These are phyloP conservation scores for Danaus chrysippus DNA, from an alignment of 2,888 invertebrate species.

Conservation along the genomic window DNA sequence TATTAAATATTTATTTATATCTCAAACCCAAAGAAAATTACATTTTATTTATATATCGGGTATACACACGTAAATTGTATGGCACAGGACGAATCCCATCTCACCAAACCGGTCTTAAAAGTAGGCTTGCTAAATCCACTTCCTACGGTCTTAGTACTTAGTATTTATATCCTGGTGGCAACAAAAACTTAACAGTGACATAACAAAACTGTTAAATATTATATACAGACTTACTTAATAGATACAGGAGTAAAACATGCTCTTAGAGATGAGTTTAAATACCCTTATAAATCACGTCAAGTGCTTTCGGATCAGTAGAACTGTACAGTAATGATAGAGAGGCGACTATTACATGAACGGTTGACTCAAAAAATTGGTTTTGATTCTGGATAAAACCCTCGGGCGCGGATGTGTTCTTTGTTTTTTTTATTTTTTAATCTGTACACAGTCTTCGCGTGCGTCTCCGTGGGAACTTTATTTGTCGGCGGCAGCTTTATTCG, in stretches of 20 bases:
- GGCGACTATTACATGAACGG: conserved; percentile 64
- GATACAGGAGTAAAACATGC: conserved; percentile 43
- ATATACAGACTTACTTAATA: conserved; percentile 33
- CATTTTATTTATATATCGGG: neutral
- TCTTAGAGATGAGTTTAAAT: conserved; percentile 41
- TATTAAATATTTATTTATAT: neutral
- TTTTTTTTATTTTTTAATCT: conserved; percentile 29
- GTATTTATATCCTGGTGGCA: conserved; percentile 25
- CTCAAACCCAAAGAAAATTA: neutral
- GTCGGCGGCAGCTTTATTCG: conserved; percentile 57
- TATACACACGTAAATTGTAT: conserved; percentile 35
- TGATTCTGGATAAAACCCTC: conserved; percentile 55
- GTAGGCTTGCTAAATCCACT: conserved; percentile 69
- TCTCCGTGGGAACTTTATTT: conserved; percentile 65
- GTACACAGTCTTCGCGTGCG: conserved; percentile 56
- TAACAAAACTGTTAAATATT: conserved; percentile 9
- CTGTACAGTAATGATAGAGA: conserved; percentile 61
- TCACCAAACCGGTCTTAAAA: conserved; percentile 63
- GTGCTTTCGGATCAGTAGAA: conserved; percentile 58
- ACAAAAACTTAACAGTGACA: conserved; percentile 25
- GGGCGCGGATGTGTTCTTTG: conserved; percentile 59
- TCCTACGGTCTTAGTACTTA: conserved; percentile 37
- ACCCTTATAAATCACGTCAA: conserved; percentile 63
- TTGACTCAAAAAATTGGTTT: conserved; percentile 61
- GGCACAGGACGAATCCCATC: conserved; percentile 50